phyloP scores from a whole-genome alignment of 2,888 invertebrate genomes.

The Nephrotoma appendiculata region DNA sequence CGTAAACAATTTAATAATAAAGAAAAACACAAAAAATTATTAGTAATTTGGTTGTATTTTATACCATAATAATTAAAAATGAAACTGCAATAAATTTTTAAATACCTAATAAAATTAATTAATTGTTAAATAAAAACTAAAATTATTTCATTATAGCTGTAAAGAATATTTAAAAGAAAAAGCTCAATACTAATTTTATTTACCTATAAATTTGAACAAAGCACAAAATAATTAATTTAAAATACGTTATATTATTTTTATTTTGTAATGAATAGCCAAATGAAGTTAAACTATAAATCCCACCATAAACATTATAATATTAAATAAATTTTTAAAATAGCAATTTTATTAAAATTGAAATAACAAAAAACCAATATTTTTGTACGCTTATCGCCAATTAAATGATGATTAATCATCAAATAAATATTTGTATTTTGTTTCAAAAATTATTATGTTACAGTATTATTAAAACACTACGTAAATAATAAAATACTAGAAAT shows the following conservation, averaged over 20 bases:
- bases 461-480: not conserved
- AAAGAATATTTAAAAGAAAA: not conserved
- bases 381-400: not conserved
- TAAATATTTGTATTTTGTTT: not conserved
- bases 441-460: not conserved
- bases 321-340: not conserved
- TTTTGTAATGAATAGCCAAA: not conserved
- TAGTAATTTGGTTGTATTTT: not conserved
- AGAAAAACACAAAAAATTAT: not conserved
- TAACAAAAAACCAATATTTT: not conserved
- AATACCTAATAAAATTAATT: not conserved
- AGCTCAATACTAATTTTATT: not conserved
- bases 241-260: not conserved
- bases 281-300: not conserved
- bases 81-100: not conserved
- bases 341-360: not conserved
- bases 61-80: not conserved
- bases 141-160: not conserved
- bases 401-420: not conserved
- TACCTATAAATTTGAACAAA: not conserved
- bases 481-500: not conserved
- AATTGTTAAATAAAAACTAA: not conserved
- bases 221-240: not conserved
- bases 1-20: not conserved
- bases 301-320: not conserved